Evolutionary conservation across 2,113 vertebrate genomes (phyloP), one percentile per base, ranked within the genome.

Genomic region (Calyptomena viridis): DNA sequence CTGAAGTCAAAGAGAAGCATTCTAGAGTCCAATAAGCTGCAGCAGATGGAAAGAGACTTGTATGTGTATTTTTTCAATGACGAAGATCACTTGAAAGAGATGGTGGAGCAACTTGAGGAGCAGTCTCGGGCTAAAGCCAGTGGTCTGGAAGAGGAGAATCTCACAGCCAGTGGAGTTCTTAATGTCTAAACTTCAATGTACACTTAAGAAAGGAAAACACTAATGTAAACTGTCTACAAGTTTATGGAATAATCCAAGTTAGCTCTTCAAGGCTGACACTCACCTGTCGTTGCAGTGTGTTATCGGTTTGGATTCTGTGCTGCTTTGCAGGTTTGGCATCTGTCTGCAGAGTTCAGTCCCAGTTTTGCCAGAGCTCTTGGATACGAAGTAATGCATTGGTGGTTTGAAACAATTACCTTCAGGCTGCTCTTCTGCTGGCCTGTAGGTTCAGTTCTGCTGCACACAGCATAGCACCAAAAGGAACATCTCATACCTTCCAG

Each of bases 31-130:
- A 98, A 96, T 90, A 96, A 97, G 74, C 92, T 98, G 50, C 97
- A 97, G 76, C 98, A 97, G 84, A 97, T 97, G 78, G 98, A 99
- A 97, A 98, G 99, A 97, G 97, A 99, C 50, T 97, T 99, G 59
- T 99, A 99, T 78, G 95, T 99, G 52, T 97, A 98, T 96, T 99
- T 99, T 97, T 98, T 98, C 89, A 97, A 98, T 89, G 98, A 99
- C 31, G 87, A 98, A 82, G 95, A 96, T 15, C 95, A 96, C 49
- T 97, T 99, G 94, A 98, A 98, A 96, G 98, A 98, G 85, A 79
- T 98, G 21, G 98, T 99, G 56, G 98, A 98, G 91, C 98, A 98
- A 72, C 97, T 99, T 94, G 99, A 99, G 89, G 94, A 94, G 35
- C 96, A 97, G 50, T 69, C 95, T 95, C 93, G 85, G 87, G 93